Base-by-base conservation (phyloP, 2,113 vertebrate species). In the Edolisoma coerulescens region DNA sequence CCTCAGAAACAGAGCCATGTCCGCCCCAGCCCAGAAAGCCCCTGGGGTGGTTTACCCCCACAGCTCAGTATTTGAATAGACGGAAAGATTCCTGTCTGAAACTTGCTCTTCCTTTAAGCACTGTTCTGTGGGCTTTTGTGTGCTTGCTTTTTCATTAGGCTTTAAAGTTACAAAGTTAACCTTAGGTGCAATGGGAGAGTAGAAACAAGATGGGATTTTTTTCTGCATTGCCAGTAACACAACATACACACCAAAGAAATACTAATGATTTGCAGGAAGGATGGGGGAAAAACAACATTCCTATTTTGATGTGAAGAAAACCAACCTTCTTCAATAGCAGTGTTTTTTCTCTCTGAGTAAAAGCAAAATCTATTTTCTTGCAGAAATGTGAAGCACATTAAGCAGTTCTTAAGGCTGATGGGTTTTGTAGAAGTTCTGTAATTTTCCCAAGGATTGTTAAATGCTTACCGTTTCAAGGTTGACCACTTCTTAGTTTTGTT, bases 401-500 rank as follows among this genome's bases (percentile, higher is more conserved):
- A 39, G 21, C 19, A 80, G 27, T 50, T 33, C 10, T 65, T 49
- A 69, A 17, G 12, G 49, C n/a, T 67, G 26, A 42, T 54, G 79
- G 18, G 14, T 28, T 93, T 90, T 92, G 52, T n/a, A 74, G 39
- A 77, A 84, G 50, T 90, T 84, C 63, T 83, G 12, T 74, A 33
- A 69, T 45, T 93, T 90, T 80, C 33, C 10, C 19, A 42, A 59
- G 16, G 33, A 14, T 17, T 67, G 13, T 70, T 77, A 84, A 90
- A 81, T 76, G 90, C 15, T 71, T 89, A 45, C 12, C 16, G 47
- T 54, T 60, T 92, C 42, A 87, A 67, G 64, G 44, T 37, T 92
- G 56, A 54, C 35, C 52, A 52, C 80, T 92, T 95, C 79, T 95
- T 89, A n/a, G 17, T 79, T 94, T 92, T 84, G 41, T 94, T 85